These are phyloP conservation scores for Cybosia mesomella DNA, from an alignment of 2,888 invertebrate genomes.

Conservation along the genomic window DNA sequence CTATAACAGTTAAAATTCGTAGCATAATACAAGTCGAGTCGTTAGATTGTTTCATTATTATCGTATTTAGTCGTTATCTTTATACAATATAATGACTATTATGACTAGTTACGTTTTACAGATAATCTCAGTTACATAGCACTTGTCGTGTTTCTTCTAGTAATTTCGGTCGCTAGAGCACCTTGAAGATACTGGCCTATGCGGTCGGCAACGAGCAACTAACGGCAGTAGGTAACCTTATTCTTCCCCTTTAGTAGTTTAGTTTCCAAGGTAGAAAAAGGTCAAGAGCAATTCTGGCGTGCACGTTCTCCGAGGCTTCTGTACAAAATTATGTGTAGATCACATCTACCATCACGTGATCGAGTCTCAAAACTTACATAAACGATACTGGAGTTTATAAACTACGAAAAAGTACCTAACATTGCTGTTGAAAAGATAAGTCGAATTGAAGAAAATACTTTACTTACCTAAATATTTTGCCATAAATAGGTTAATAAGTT, in stretches of 20 bases:
- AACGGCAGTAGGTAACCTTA: not conserved
- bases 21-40: slow-evolving; percentile 51
- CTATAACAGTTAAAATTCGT: slow-evolving; percentile 61
- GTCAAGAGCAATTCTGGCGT: no score
- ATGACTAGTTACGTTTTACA: not conserved
- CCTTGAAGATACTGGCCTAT: not conserved
- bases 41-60: slow-evolving; percentile 45
- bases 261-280: not conserved
- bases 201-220: not conserved
- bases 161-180: not conserved
- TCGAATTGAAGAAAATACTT: no score
- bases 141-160: not conserved
- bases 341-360: no score
- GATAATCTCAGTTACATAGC: not conserved
- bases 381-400: no score
- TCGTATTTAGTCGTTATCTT: slow-evolving; percentile 30
- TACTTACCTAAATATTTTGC: no score
- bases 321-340: no score
- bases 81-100: slow-evolving; percentile 7
- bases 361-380: no score
- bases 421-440: no score
- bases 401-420: no score
- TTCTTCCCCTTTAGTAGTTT: not conserved
- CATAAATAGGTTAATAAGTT: no score
- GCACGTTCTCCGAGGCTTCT: no score